A percentile compares a stretch with the other conserved stretches of the same genome.
Evolutionary conservation across 2,113 vertebrate genomes (phyloP).

Genomic region (Ondatra zibethicus): DNA sequence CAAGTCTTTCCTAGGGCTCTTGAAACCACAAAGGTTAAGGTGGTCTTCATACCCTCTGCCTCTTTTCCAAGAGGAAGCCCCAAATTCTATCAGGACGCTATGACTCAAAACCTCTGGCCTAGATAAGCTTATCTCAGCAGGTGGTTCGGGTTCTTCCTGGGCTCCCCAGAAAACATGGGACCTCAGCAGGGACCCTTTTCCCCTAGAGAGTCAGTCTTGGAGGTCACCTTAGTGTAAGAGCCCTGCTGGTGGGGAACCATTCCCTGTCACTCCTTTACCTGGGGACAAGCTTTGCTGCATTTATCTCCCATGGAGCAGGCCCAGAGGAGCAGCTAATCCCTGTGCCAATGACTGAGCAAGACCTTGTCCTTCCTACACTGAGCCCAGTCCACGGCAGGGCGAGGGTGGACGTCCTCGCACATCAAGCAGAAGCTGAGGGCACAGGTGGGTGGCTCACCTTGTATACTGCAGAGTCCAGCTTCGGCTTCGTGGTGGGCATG

Average conservation of each 20-base stretch:
- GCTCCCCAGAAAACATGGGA: background rate
- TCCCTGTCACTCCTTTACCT: rapidly evolving
- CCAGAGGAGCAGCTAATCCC: too few species aligned
- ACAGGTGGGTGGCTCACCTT: conserved; percentile 88
- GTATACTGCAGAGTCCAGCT: conserved; percentile 89
- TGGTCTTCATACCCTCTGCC: background rate
- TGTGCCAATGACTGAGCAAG: background rate
- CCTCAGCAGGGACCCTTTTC: background rate
- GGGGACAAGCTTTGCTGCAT: too few species aligned
- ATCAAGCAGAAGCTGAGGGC: background rate
- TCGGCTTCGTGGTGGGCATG: conserved; percentile 90
- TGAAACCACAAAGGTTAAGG: background rate
- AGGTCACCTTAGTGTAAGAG: background rate
- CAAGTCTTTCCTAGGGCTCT: background rate
- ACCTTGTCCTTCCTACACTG: background rate
- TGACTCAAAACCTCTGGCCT: background rate
- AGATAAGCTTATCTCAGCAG: background rate
- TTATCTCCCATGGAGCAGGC: rapidly evolving
- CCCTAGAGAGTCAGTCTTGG: background rate
- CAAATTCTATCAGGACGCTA: background rate
- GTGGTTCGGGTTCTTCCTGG: background rate
- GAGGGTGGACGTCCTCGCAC: background rate
- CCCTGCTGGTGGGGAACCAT: background rate
- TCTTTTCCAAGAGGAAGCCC: background rate
- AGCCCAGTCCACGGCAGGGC: background rate